Conservation (phyloP, 1,140 invertebrate genomes). For the Drosophila kikkawai region DNA sequence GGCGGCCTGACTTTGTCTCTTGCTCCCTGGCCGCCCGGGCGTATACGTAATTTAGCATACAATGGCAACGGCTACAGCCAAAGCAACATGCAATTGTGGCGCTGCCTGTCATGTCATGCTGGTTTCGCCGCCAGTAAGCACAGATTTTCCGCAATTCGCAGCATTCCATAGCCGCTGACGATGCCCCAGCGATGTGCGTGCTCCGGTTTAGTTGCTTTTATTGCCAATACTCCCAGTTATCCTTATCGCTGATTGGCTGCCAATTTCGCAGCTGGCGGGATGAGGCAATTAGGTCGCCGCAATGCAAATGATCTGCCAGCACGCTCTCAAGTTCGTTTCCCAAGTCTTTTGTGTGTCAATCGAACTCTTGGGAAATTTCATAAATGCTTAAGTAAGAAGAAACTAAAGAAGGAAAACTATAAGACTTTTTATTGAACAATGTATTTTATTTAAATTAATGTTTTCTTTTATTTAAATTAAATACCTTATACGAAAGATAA, state of each 20-base stretch:
- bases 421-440: background rate
- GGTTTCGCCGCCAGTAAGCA: slow-evolving; percentile 44
- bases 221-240: slow-evolving; percentile 22
- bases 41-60: slow-evolving; percentile 80
- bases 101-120: slow-evolving; percentile 61
- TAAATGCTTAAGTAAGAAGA: background rate
- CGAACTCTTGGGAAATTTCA: slow-evolving; percentile 7
- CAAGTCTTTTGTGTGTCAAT: slow-evolving; percentile 73
- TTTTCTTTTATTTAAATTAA: background rate
- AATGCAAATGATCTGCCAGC: slow-evolving; percentile 54
- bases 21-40: slow-evolving; percentile 50
- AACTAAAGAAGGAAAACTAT: background rate
- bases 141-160: slow-evolving; percentile 65
- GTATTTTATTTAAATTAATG: background rate
- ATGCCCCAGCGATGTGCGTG: slow-evolving; percentile 37
- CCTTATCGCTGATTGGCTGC: slow-evolving; percentile 45
- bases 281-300: slow-evolving; percentile 35
- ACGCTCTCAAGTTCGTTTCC: slow-evolving; percentile 77
- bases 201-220: slow-evolving; percentile 4
- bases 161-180: slow-evolving; percentile 62
- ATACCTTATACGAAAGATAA: background rate
- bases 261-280: slow-evolving; percentile 36
- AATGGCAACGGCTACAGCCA: slow-evolving; percentile 51
- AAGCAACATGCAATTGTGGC: slow-evolving; percentile 66
- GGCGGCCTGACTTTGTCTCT: slow-evolving; percentile 45